These are phyloP conservation scores for Pseudorasbora parva DNA, from an alignment of 2,113 vertebrate species.

Conservation along the genomic window DNA sequence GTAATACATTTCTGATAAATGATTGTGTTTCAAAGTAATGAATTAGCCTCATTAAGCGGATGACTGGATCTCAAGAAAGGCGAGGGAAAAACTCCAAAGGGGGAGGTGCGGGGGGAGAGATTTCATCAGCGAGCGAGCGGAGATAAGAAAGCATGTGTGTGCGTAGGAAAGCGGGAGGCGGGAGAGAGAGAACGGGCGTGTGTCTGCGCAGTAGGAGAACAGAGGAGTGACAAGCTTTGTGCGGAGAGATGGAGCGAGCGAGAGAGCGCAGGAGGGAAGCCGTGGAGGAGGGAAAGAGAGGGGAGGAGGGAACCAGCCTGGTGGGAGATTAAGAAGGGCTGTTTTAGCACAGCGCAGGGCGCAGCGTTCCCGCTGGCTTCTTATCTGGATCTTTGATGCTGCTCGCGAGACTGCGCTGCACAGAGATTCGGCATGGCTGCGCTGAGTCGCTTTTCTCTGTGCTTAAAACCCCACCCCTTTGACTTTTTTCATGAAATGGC, in stretches of 20 bases:
- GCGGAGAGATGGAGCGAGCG: slow-evolving; percentile 23
- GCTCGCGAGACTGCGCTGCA: slow-evolving; percentile 49
- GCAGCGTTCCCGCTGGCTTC: slow-evolving; percentile 45
- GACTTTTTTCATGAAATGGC: neutral
- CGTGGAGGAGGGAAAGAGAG: neutral
- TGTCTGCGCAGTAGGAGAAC: slow-evolving; percentile 37
- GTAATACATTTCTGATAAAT: slow-evolving; percentile 58
- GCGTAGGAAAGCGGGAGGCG: slow-evolving; percentile 29
- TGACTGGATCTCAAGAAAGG: slow-evolving; percentile 56
- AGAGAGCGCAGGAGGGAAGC: slow-evolving; percentile 28
- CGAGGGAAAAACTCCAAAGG: slow-evolving; percentile 30
- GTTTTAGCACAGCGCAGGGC: slow-evolving; percentile 49
- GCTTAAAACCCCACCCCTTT: neutral
- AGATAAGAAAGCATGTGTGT: slow-evolving; percentile 34
- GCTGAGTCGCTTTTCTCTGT: neutral
- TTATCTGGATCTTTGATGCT: slow-evolving; percentile 46
- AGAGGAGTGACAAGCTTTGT: slow-evolving; percentile 40
- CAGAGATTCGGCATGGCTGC: slow-evolving; percentile 12
- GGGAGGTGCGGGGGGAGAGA: slow-evolving; percentile 7
- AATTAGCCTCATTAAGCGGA: slow-evolving; percentile 59
- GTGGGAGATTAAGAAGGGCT: slow-evolving; percentile 55
- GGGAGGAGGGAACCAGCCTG: slow-evolving; percentile 16
- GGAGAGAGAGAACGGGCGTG: slow-evolving; percentile 13
- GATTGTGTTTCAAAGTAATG: slow-evolving; percentile 57
- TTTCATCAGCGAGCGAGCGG: slow-evolving; percentile 38